Conservation (phyloP, 2,113 vertebrate species). For the Grammatotria lemairii region DNA sequence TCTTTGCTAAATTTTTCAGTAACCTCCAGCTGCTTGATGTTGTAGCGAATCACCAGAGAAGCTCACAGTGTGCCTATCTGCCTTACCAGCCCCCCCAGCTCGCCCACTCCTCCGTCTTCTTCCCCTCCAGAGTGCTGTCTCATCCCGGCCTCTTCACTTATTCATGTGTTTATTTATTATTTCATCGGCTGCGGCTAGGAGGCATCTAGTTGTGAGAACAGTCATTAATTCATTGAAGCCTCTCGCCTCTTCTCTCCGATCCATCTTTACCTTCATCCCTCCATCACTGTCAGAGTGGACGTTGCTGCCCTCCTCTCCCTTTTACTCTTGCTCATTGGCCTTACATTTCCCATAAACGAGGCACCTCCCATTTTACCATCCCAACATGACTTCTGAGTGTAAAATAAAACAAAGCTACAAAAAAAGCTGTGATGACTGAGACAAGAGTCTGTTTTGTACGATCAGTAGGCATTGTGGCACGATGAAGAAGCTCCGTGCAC, state of each 20-base stretch:
- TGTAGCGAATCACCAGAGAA: conserved; percentile 72
- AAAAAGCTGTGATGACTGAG: neutral
- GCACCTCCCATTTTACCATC: neutral
- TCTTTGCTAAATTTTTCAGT: conserved; percentile 75
- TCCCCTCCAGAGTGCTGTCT: conserved; percentile 58
- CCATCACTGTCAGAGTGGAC: neutral
- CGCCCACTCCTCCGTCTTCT: neutral
- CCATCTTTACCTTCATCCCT: conserved; percentile 26
- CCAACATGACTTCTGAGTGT: neutral
- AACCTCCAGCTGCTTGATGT: conserved; percentile 77
- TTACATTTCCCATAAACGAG: neutral
- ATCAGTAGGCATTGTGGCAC: neutral
- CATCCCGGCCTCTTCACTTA: conserved; percentile 73
- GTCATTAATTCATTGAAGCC: conserved; percentile 75
- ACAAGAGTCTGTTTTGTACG: neutral
- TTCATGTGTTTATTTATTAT: conserved; percentile 79
- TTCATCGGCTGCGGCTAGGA: conserved; percentile 62
- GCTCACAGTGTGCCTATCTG: conserved; percentile 45
- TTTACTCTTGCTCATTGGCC: neutral
- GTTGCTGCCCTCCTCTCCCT: neutral
- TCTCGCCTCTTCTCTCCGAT: conserved; percentile 1
- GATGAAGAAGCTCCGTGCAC: neutral
- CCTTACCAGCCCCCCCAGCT: conserved; percentile 4
- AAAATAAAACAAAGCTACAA: neutral
- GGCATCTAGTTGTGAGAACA: conserved; percentile 61